Base-by-base conservation (phyloP, 2,888 invertebrate genomes). In the Ornithoptera priamus region DNA sequence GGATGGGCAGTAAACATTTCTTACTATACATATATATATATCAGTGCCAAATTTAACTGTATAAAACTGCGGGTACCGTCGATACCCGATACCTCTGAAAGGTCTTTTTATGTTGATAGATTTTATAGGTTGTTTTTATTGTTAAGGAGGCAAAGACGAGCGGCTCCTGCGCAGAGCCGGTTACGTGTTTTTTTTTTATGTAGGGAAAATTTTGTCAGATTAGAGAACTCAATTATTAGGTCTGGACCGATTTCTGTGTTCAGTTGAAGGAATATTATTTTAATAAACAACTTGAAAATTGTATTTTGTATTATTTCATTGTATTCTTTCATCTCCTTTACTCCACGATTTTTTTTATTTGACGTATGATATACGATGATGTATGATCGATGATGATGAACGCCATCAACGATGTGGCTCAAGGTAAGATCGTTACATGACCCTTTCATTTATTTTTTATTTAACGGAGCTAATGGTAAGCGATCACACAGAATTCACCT, bases 191-290 rank as follows among this genome's bases (percentile, higher is more conserved):
- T 85, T 84, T 83, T 82, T 84, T 84, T 85, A 85, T 81, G 81
- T 81, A 86, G 88, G 84, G 83, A 81, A 84, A 83, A 85, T 83
- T 73, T 85, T 90, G 88, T 86, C 89, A 90, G 90, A 87, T 88
- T 91, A 90, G 88, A 81, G 82, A 89, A 90, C 89, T 89, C 89
- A 89, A 84, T 88, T 88, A 84, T 88, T 90, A 90, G 89, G 88
- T 89, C 91, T 87, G 91, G 84, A 85, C 88, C 89, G 85, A 80
- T 88, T 81, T 88, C 89, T 92, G 91, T 92, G 92, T 92, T 92
- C 92, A 90, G 88, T 88, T 89, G 90, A 89, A 92, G 91, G 89
- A 92, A 90, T 92, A 92, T 92, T 91, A 92, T 92, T 92, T 92
- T 92, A 92, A 92, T 92, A 92, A 92, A 92, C 92, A 91, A 90